A percentile compares a stretch with the other conserved stretches of the same genome.
These are phyloP conservation scores for Papilio xuthus DNA, from an alignment of 1,140 invertebrate species.

Conservation along the genomic window DNA sequence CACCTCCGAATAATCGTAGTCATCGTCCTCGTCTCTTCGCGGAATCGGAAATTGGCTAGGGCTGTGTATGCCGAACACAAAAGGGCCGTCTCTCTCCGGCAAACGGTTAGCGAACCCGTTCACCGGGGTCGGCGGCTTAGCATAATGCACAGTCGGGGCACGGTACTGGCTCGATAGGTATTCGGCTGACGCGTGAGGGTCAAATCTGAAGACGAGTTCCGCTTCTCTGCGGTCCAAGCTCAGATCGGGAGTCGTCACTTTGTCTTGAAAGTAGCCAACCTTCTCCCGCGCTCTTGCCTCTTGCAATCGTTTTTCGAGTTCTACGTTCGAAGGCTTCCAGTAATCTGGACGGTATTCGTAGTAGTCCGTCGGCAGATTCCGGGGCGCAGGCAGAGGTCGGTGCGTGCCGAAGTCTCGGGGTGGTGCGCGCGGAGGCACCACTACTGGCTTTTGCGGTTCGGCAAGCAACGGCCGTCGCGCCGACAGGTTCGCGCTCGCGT, in stretches of 20 bases:
- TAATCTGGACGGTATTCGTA: conserved; percentile 70
- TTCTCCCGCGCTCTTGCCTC: conserved; percentile 73
- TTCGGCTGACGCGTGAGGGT: conserved; percentile 72
- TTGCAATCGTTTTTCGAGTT: conserved; percentile 75
- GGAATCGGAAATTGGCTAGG: conserved; percentile 77
- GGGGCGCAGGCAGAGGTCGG: conserved; percentile 63
- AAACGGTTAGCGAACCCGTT: conserved; percentile 72
- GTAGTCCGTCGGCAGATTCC: conserved; percentile 57
- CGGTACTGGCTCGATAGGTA: conserved; percentile 73
- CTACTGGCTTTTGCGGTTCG: conserved; percentile 74
- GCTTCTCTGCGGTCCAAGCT: conserved; percentile 74
- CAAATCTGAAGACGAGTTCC: conserved; percentile 76
- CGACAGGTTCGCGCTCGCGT: conserved; percentile 76
- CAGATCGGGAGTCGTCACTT: conserved; percentile 71
- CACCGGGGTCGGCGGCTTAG: conserved; percentile 69
- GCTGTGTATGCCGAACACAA: conserved; percentile 80
- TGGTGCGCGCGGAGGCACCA: conserved; percentile 72
- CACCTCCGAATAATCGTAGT: conserved; percentile 77
- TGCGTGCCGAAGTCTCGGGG: conserved; percentile 70
- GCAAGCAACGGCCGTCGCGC: conserved; percentile 75
- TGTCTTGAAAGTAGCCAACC: conserved; percentile 76
- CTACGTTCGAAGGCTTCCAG: conserved; percentile 77
- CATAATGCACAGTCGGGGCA: conserved; percentile 71
- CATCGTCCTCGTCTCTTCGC: conserved; percentile 70
- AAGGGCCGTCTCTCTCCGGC: conserved; percentile 77